phyloP scores from a whole-genome alignment of 2,797 vertebrate species.

The Acropternis orthonyx region DNA sequence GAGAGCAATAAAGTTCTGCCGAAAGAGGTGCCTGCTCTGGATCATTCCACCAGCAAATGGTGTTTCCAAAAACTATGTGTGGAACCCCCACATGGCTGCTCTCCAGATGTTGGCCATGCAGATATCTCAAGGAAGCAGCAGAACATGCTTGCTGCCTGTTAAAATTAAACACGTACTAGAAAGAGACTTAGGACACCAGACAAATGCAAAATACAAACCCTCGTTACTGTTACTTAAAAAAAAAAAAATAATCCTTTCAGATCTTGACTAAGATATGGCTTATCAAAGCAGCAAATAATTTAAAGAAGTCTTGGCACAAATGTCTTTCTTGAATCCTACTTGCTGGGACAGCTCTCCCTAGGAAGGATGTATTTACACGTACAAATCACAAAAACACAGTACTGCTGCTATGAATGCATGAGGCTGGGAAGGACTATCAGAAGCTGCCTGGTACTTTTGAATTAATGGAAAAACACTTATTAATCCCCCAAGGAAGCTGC shows the following conservation, averaged over 20 bases:
- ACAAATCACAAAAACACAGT: neutral
- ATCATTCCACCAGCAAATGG: neutral
- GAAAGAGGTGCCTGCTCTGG: neutral
- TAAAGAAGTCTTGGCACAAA: neutral
- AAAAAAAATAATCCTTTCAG: neutral
- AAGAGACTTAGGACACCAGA: neutral
- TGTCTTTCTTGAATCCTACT: neutral
- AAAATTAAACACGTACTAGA: neutral
- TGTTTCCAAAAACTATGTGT: neutral
- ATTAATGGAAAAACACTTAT: conserved; percentile 1
- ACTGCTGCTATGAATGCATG: neutral
- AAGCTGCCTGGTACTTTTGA: neutral
- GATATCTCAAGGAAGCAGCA: neutral
- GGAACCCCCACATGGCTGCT: neutral
- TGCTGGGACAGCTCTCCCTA: neutral
- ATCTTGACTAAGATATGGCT: neutral
- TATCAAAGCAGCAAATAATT: neutral
- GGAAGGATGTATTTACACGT: neutral
- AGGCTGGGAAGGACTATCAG: neutral
- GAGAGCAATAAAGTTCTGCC: neutral
- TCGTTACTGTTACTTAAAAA: neutral
- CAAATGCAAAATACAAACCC: neutral
- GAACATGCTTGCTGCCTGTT: neutral
- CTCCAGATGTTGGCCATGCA: conserved; percentile 2
- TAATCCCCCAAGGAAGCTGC: neutral